Conservation (phyloP, 2,797 vertebrate species). For the Acrossocheilus wenchowensis region DNA sequence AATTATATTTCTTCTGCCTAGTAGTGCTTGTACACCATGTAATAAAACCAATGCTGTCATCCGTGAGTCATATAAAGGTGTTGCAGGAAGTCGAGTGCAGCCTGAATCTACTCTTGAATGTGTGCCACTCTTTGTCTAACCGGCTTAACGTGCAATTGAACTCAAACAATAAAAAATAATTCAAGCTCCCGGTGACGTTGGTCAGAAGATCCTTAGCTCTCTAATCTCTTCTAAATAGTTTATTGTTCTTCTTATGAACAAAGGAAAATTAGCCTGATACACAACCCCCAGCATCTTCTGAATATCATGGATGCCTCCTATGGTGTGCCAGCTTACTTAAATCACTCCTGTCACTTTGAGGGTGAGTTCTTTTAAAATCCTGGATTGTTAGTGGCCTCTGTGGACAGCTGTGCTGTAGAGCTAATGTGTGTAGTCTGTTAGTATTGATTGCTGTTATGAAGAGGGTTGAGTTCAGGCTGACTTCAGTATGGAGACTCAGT, state of each 20-base stretch:
- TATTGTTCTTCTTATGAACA: constrained; percentile 35
- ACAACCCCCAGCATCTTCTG: neutral
- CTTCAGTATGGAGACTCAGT: constrained; percentile 7
- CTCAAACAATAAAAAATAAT: constrained; percentile 11
- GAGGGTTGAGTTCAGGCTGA: constrained; percentile 10
- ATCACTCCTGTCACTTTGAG: neutral
- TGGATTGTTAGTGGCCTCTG: constrained; percentile 37
- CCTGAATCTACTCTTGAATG: constrained; percentile 31
- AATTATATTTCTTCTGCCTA: constrained; percentile 8
- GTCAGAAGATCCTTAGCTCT: constrained; percentile 28
- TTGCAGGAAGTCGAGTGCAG: constrained; percentile 1
- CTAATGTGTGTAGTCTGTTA: constrained; percentile 35
- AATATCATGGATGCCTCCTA: neutral
- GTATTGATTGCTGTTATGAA: constrained; percentile 46
- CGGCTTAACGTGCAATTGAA: constrained; percentile 25
- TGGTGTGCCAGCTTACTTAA: constrained; percentile 24
- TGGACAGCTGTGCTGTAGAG: constrained; percentile 31
- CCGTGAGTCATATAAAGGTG: constrained; percentile 22
- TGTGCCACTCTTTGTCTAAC: constrained; percentile 35
- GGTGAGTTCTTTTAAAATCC: neutral
- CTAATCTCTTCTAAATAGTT: constrained; percentile 42
- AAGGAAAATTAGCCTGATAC: constrained; percentile 17
- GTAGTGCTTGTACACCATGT: constrained; percentile 16
- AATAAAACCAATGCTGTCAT: constrained; percentile 23
- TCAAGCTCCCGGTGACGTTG: constrained; percentile 34